Conservation (phyloP, 35 echinoderm and acorn worm genomes). For the Diadema setosum region DNA sequence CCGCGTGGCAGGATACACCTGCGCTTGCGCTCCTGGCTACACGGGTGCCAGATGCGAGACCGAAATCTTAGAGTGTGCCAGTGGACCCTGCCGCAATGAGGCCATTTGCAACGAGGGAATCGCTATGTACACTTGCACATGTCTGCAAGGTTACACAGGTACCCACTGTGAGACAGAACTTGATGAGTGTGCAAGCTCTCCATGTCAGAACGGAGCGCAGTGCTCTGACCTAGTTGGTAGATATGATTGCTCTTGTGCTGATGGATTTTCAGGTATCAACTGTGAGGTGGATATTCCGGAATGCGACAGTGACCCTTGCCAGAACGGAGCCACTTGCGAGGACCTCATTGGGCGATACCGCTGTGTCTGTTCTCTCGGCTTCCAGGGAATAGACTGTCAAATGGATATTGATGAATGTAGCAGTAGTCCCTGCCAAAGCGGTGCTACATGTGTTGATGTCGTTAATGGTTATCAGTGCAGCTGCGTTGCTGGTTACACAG, state of each 20-base stretch:
- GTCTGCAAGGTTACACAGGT: background rate
- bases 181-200: conserved; percentile 22
- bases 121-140: conserved; percentile 1
- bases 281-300: conserved; percentile 55
- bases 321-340: conserved; percentile 34
- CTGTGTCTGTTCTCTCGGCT: conserved; percentile 43
- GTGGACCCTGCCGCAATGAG: background rate
- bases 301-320: conserved; percentile 51
- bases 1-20: background rate
- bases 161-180: conserved; percentile 30
- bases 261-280: conserved; percentile 43
- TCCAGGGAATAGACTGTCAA: conserved; percentile 11
- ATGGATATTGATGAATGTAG: conserved; percentile 51
- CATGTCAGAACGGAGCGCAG: conserved; percentile 11
- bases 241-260: conserved; percentile 39
- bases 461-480: conserved; percentile 20
- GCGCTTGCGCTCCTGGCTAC: background rate
- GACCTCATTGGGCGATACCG: background rate
- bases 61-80: conserved; percentile 16
- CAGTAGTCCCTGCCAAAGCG: conserved; percentile 24
- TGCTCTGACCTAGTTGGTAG: conserved; percentile 33
- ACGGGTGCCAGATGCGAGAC: conserved; percentile 1
- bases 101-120: background rate
- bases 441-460: conserved; percentile 9
- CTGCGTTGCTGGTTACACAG: background rate